Evolutionary conservation across 2,888 invertebrate species (phyloP).

Genomic region (Arge pagana): DNA sequence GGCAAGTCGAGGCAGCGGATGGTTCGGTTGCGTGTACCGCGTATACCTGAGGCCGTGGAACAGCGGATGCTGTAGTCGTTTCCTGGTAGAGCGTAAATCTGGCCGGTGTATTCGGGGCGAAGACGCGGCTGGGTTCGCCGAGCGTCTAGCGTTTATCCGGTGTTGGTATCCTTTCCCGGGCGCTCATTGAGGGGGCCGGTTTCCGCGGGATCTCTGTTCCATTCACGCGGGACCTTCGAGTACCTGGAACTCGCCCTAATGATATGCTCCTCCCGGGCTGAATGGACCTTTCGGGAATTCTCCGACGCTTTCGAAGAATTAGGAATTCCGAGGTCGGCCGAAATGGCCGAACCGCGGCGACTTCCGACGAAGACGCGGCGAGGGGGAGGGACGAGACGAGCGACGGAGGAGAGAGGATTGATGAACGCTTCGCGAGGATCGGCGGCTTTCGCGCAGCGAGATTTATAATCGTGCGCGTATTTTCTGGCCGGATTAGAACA

Average conservation of each 20-base stretch:
- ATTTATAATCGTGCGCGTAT: slow-evolving; percentile 51
- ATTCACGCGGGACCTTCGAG: slow-evolving; percentile 46
- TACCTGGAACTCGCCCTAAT: slow-evolving; percentile 56
- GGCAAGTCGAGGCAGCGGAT: no score
- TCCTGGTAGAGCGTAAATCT: no score
- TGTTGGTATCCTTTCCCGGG: no score
- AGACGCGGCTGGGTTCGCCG: no score
- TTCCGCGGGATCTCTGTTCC: slow-evolving; percentile 32
- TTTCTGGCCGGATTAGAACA: no score
- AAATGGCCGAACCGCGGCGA: slow-evolving; percentile 15
- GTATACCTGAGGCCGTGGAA: no score
- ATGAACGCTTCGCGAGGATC: slow-evolving; percentile 37
- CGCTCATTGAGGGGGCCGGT: slow-evolving; percentile 15
- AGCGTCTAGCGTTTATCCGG: no score
- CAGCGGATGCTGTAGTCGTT: no score
- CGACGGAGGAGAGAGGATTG: slow-evolving; percentile 29
- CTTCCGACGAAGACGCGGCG: slow-evolving; percentile 12
- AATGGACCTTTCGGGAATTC: slow-evolving; percentile 58
- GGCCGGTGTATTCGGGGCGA: no score
- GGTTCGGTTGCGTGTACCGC: no score
- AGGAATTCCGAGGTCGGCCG: slow-evolving; percentile 55
- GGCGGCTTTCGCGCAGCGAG: slow-evolving; percentile 33
- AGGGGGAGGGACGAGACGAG: slow-evolving; percentile 16
- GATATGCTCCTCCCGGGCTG: slow-evolving; percentile 53
- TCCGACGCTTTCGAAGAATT: slow-evolving; percentile 58